Evolutionary conservation across 2,888 invertebrate genomes (phyloP).

Genomic region (Oscheius myriophilus): DNA sequence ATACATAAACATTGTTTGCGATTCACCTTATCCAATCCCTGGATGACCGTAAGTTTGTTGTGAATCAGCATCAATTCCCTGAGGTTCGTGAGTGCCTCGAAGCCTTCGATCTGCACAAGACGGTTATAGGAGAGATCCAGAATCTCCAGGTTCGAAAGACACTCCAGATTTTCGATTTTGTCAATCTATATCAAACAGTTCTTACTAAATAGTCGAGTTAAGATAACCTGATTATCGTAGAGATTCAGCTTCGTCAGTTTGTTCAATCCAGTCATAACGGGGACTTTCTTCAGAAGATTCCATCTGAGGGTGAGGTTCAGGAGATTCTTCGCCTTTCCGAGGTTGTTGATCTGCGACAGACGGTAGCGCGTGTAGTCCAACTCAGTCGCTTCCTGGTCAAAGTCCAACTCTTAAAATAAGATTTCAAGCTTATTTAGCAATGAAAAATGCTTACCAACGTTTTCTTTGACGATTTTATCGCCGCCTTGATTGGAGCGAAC

Average conservation of each 20-base stretch:
- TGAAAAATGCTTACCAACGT: constrained; percentile 27
- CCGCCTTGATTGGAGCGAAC: constrained; percentile 39
- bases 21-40: constrained; percentile 75
- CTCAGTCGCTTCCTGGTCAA: constrained; percentile 14
- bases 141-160: constrained; percentile 32
- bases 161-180: constrained; percentile 31
- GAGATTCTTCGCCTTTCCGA: constrained; percentile 1
- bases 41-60: constrained; percentile 73
- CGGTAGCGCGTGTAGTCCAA: constrained; percentile 40
- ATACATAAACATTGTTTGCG: no score
- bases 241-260: constrained; percentile 86
- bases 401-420: constrained; percentile 25
- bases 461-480: constrained; percentile 39
- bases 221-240: constrained; percentile 90
- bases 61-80: constrained; percentile 73
- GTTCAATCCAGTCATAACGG: constrained; percentile 82
- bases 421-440: neutral
- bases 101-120: constrained; percentile 72
- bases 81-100: constrained; percentile 70
- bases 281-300: constrained; percentile 83
- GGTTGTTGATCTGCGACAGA: constrained; percentile 9
- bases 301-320: constrained; percentile 72
- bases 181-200: constrained; percentile 8
- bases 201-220: neutral
- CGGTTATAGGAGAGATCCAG: constrained; percentile 87